phyloP scores from a whole-genome alignment of 2,797 vertebrate species.

The Eulemur coronatus region DNA sequence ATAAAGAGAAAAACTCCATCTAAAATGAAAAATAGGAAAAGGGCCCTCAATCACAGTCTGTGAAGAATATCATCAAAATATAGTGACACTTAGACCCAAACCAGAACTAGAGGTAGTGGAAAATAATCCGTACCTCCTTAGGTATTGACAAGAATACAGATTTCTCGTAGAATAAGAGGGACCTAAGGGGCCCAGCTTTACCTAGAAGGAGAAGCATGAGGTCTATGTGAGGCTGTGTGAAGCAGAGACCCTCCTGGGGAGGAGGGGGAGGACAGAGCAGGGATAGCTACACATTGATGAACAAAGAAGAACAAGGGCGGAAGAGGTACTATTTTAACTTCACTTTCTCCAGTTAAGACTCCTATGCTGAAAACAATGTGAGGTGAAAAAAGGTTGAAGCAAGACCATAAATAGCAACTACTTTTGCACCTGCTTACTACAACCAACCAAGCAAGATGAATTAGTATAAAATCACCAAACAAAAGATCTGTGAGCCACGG shows the following conservation, averaged over 20 bases:
- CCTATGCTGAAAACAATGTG: background rate
- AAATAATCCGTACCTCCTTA: background rate
- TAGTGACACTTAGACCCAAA: background rate
- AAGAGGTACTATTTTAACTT: background rate
- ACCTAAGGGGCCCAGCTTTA: background rate
- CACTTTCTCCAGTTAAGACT: background rate
- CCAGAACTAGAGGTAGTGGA: background rate
- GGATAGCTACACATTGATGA: background rate
- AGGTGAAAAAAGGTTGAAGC: background rate
- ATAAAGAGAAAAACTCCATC: background rate
- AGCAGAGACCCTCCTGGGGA: background rate
- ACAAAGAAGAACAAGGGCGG: background rate
- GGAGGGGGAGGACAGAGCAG: accelerated
- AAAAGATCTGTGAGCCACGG: background rate
- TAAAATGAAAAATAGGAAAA: slow-evolving; percentile 9
- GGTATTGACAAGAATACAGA: background rate
- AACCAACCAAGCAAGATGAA: background rate
- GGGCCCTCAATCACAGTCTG: background rate
- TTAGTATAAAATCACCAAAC: background rate
- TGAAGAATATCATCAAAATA: background rate
- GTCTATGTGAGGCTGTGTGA: background rate
- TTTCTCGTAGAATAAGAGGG: background rate
- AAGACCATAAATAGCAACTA: background rate
- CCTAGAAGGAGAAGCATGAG: background rate
- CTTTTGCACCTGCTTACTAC: background rate